Evolutionary conservation across 1,140 invertebrate species (phyloP), one percentile per base, ranked within the genome.

Genomic region (Vollenhovia emeryi): DNA sequence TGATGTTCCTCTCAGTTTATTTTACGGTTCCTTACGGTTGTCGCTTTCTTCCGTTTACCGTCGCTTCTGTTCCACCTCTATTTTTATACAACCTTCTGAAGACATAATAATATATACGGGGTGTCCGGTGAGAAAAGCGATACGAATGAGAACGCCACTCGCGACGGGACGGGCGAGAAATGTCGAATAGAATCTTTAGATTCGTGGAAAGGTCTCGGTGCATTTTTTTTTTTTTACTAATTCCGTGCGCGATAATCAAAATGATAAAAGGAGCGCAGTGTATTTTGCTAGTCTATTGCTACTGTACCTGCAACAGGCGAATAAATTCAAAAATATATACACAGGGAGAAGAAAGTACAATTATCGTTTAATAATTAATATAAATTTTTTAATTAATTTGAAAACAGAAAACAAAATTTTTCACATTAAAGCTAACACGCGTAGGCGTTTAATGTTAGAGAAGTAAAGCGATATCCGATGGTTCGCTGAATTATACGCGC

Each of bases 31-130:
- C 90, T 89, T 86, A 71, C 87, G 86, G 89, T 78, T 91, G 85
- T 92, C 89, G 85, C 87, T 86, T 87, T 88, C 90, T 90, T 91
- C 85, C 85, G 86, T 89, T 90, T 91, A 89, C 89, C 91, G 73
- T 90, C 90, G 83, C 64, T 71, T 69, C 48, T 50, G 43, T 64
- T 48, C 83, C 18, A 18, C 13, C 30, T 87, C 66, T 84, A 84
- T 45, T 82, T 82, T 80, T 24, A 69, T 40, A 40, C 1, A n/a
- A 50, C 24, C 33, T 43, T 43, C 13, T 48, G 13, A 33, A 78
- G 43, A 48, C 13, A 9, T 21, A 66, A 66, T 36, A 78, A 66
- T 50, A 66, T 18, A 36, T 50, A 66, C 27, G 7, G 27, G 18
- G n/a, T 78, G 27, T 45, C 27, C 27, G 13, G 8, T 36, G 43